Base-by-base conservation (phyloP, 2,113 vertebrate genomes). In the Eclectus roratus region DNA sequence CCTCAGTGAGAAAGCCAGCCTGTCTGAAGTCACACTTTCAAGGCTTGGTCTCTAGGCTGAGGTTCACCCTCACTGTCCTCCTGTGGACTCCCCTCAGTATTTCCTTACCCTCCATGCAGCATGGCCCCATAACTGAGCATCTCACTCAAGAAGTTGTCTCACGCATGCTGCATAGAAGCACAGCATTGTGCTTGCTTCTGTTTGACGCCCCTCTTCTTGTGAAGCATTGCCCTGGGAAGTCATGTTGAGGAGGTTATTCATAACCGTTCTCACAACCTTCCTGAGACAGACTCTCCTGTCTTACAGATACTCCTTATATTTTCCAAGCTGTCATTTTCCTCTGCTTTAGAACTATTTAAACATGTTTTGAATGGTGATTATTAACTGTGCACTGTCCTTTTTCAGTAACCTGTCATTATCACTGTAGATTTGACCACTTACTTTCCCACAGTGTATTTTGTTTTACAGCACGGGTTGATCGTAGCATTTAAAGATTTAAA, bases 101-200 rank as follows among this genome's bases (percentile, higher is more conserved):
- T 78, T 84, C 60, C 61, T 71, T 43, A 50, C 53, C 77, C 24
- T 65, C 41, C 0, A 0, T 4, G 24, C 13, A 39, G 52, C 4
- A 1, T 13, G 27, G 63, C 11, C 17, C 11, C 41, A 2, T 20
- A 52, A 10, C 17, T 13, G 56, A 18, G 13, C n/a, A 66, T 37
- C 11, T 77, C 25, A 11, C 28, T 35, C 61, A 31, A 61, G 39
- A 60, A 56, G 11, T 4, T 18, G 10, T 61, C 35, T 76, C 2
- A 2, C 6, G 2, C 17, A 1, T 8, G 17, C 24, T 79, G 14
- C 61, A 27, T 0, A 49, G 46, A 39, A 39, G 35, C 64, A 74
- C 0, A 0, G 13, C 29, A 37, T 13, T 0, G 0, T 24, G 25
- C 16, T 49, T 58, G 20, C 20, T 49, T 55, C 69, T 58, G 13